These are phyloP conservation scores for Oscheius sp. DNA, from an alignment of 2,888 invertebrate species.

Conservation along the genomic window DNA sequence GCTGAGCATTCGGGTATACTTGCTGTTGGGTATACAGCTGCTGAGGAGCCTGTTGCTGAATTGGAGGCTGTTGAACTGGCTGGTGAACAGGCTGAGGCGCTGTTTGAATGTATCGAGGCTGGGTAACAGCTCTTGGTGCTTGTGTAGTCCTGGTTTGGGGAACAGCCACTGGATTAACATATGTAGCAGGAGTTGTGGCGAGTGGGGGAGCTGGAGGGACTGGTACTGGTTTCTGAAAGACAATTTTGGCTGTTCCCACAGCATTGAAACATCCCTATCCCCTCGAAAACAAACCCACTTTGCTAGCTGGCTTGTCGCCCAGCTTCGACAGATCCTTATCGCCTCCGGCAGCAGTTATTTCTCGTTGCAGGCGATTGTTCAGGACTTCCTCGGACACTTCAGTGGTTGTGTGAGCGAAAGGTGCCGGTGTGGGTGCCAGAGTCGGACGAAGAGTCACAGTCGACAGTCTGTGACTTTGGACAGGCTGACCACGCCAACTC, in stretches of 20 bases:
- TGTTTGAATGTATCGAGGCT: not conserved
- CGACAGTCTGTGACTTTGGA: conserved; percentile 8
- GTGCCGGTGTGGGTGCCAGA: conserved; percentile 15
- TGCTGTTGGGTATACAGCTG: no score
- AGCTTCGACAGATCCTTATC: conserved; percentile 18
- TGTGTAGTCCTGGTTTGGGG: conserved; percentile 5
- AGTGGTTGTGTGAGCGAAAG: conserved; percentile 16
- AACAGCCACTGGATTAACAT: not conserved
- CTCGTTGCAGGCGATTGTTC: conserved; percentile 34
- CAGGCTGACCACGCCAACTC: conserved; percentile 12
- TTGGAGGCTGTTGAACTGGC: not conserved
- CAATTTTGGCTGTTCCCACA: no score
- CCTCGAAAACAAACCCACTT: not conserved
- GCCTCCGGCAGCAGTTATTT: conserved; percentile 11
- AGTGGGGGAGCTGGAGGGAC: conserved; percentile 9
- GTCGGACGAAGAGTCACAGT: conserved; percentile 27
- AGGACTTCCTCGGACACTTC: not conserved
- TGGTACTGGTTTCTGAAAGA: not conserved
- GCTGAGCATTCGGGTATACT: not conserved
- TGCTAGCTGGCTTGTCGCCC: not conserved
- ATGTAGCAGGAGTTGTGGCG: not conserved
- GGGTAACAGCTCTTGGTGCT: not conserved
- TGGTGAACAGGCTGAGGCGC: not conserved
- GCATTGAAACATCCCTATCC: not conserved
- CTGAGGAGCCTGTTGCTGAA: no score